Percentiles rank a stretch among this genome's conserved stretches.
These are phyloP conservation scores for Clitarchus hookeri DNA, from an alignment of 2,888 invertebrate species.

Conservation along the genomic window DNA sequence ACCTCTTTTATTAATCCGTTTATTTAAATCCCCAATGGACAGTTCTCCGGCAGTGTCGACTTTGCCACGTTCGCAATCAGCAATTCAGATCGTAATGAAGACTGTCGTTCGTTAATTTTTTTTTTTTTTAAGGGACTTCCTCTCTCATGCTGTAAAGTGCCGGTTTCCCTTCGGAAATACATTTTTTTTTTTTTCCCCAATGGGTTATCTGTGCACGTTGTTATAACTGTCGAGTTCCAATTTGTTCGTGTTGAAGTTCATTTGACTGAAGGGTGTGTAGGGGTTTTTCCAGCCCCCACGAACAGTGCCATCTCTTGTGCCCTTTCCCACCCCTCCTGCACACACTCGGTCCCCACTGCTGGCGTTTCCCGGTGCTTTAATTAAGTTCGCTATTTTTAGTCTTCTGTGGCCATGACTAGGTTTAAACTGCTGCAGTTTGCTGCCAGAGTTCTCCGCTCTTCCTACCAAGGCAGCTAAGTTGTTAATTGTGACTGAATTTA, in stretches of 20 bases:
- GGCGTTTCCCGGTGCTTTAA: no score
- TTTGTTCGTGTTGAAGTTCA: not conserved
- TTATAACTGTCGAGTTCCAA: no score
- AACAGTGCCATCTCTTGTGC: not conserved
- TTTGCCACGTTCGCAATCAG: not conserved
- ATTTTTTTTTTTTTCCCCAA: not conserved
- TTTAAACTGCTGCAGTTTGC: no score
- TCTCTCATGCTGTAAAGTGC: not conserved
- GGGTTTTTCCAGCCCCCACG: not conserved
- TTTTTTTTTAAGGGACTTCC: not conserved
- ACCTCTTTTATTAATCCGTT: not conserved
- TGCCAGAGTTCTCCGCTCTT: no score
- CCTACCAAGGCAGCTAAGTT: no score
- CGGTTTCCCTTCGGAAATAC: not conserved
- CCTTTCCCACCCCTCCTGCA: no score
- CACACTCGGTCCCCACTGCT: no score
- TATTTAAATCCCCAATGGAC: not conserved
- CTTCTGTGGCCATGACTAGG: no score
- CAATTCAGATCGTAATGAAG: conserved; percentile 8
- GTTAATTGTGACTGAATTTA: no score
- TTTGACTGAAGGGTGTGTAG: not conserved
- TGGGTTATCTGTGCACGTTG: not conserved
- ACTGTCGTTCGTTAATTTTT: not conserved
- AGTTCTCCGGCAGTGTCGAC: not conserved
- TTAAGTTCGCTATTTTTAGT: no score